Evolutionary conservation across 2,797 vertebrate genomes (phyloP), one percentile per base, ranked within the genome.

Genomic region (Cetoscarus ocellatus): DNA sequence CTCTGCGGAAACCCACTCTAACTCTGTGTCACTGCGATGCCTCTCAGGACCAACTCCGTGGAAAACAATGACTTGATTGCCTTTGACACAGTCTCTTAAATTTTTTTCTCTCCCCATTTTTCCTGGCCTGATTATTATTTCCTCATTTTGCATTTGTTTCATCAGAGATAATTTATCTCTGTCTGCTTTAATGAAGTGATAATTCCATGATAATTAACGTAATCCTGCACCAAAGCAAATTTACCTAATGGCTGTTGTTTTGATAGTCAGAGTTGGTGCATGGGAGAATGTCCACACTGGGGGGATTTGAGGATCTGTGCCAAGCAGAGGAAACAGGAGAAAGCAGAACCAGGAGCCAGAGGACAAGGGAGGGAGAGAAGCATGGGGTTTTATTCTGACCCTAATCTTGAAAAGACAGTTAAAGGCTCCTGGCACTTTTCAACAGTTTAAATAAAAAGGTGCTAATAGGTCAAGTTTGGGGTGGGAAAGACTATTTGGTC

Each of bases 181-280:
- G 92, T 90, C 93, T 90, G 86, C 89, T 93, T 93, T 95, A 95
- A 94, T 94, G 93, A 94, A 94, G 93, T 92, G 92, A 93, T 94
- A 94, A 95, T 94, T 94, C 91, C 86, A 83, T 80, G 85, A 94
- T 94, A 93, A 95, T 95, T 94, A 94, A 93, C 88, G 78, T 93
- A 94, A 94, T 94, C 93, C 91, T 90, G 91, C 90, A 92, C 91
- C 91, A 93, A 94, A 93, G 93, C 91, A 94, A 94, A 95, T 94
- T 93, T 95, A 91, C 91, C 90, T 93, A 94, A 94, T 94, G 92
- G 93, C 92, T 91, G 90, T 91, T 93, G 92, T 94, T 95, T 93
- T 93, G 90, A 93, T 91, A 91, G 90, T 89, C 79, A 50, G 89
- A 91, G 88, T 88, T 69, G 85, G 86, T 88, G 84, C 89, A 88